Conservation (phyloP, 92 coral and sea anemone species). For the Actinernus sp. region DNA sequence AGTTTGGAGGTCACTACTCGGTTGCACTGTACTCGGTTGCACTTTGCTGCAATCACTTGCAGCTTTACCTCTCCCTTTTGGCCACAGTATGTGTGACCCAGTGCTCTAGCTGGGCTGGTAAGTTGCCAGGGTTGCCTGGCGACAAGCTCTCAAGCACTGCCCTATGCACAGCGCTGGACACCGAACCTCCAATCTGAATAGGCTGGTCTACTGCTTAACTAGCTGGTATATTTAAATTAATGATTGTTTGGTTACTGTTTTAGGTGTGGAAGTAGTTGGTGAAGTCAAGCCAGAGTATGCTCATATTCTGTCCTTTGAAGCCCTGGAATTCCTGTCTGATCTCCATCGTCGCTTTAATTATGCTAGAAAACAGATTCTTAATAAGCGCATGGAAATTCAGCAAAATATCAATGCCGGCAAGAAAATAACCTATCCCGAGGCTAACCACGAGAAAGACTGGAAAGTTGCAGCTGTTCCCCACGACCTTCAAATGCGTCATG, state of each 20-base stretch:
- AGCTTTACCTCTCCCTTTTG: too few species aligned
- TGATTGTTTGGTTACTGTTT: neutral
- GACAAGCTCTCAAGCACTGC: too few species aligned
- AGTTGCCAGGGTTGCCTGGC: too few species aligned
- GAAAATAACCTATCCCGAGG: slow-evolving; percentile 75
- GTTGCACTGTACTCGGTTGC: too few species aligned
- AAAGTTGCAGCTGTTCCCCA: slow-evolving; percentile 95
- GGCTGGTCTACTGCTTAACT: too few species aligned
- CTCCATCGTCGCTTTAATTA: slow-evolving; percentile 97
- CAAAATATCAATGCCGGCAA: slow-evolving; percentile 77
- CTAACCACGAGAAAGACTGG: slow-evolving; percentile 88
- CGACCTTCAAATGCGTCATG: slow-evolving; percentile 96
- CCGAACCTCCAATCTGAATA: too few species aligned
- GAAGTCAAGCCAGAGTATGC: slow-evolving; percentile 77
- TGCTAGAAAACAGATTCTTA: slow-evolving; percentile 85
- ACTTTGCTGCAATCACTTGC: too few species aligned
- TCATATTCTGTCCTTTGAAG: slow-evolving; percentile 80
- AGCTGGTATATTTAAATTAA: too few species aligned
- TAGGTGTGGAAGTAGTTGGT: slow-evolving; percentile 90
- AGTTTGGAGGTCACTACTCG: too few species aligned
- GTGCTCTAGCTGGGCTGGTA: too few species aligned
- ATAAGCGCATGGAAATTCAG: slow-evolving; percentile 83
- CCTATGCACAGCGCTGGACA: too few species aligned
- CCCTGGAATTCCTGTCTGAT: slow-evolving; percentile 92
- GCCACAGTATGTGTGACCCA: too few species aligned